These are phyloP conservation scores for Erinaceus europaeus DNA, from an alignment of 2,113 vertebrate genomes.

Conservation along the genomic window DNA sequence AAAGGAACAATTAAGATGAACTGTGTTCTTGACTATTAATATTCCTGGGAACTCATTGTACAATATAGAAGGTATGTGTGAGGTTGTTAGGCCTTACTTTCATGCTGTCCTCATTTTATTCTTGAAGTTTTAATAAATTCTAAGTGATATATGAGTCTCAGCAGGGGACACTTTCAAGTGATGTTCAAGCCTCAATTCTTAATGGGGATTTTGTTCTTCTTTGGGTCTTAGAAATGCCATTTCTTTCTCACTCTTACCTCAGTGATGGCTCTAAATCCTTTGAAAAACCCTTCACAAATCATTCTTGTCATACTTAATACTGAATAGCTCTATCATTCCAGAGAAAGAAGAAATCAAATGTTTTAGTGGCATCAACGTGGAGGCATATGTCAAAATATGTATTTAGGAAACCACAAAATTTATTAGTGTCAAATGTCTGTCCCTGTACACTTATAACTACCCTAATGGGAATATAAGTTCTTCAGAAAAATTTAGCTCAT, in stretches of 20 bases:
- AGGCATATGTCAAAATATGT: slow-evolving; percentile 48
- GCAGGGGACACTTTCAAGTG: slow-evolving; percentile 68
- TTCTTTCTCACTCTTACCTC: slow-evolving; percentile 57
- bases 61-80: not conserved
- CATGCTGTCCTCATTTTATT: slow-evolving; percentile 36
- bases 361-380: slow-evolving; percentile 1
- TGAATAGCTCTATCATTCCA: not conserved
- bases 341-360: slow-evolving; percentile 17
- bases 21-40: not conserved
- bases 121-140: slow-evolving; percentile 53
- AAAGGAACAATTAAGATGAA: not conserved
- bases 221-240: slow-evolving; percentile 73
- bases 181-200: slow-evolving; percentile 74
- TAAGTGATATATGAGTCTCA: slow-evolving; percentile 72
- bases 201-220: slow-evolving; percentile 75
- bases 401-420: slow-evolving; percentile 2
- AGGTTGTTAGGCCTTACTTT: slow-evolving; percentile 25
- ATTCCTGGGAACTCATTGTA: not conserved
- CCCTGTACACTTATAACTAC: slow-evolving; percentile 19
- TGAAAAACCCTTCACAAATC: slow-evolving; percentile 68
- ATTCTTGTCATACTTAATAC: slow-evolving; percentile 47
- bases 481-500: not conserved
- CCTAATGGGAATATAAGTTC: not conserved
- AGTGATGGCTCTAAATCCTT: slow-evolving; percentile 68
- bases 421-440: slow-evolving; percentile 30